Base-by-base conservation (phyloP, 2,113 vertebrate species). In the Pipa parva region DNA sequence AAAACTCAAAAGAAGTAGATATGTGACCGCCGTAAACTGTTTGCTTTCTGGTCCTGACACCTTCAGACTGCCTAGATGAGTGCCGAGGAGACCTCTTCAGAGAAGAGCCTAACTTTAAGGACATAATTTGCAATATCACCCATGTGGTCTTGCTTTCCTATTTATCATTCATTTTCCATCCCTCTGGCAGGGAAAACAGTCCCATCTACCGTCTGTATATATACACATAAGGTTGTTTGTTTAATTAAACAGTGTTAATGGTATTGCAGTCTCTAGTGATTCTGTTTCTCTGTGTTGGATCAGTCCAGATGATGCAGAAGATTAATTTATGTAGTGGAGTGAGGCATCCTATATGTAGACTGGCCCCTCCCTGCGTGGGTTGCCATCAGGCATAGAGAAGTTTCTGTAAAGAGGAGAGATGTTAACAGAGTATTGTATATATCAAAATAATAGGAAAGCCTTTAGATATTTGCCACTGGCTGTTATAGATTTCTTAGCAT, bases 1-100 rank as follows among this genome's bases (percentile, higher is more conserved):
- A 99, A 99, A 87, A 97, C 97, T 26, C 96, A 93, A 83, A 99
- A 99, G 93, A 99, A 99, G 82, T 99, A 98, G 57, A 70, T 75
- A 4, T 29, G 6, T n/a, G 20, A 31, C 39, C 25, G 25, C 18
- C 25, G 21, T 27, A 45, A 25, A 4, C 49, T 7, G 7, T 52
- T 31, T 25, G 29, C 66, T 42, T 45, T 45, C 66, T 29, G 3
- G 18, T 45, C 22, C 9, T 36, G 54, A 59, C 45, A 20, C 29
- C 15, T 51, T 27, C 22, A 12, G 24, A 37, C 33, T 60, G 66
- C 66, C 52, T 21, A 24, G 48, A 51, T 24, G 13, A 51, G 26
- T 31, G 31, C 18, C 39, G 33, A 45, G 25, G 28, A 10, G n/a
- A 37, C 31, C 56, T 70, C 57, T 61, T 70, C 48, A 61, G 33